Conservation (phyloP, 2,797 vertebrate species). For the Siniperca scherzeri region DNA sequence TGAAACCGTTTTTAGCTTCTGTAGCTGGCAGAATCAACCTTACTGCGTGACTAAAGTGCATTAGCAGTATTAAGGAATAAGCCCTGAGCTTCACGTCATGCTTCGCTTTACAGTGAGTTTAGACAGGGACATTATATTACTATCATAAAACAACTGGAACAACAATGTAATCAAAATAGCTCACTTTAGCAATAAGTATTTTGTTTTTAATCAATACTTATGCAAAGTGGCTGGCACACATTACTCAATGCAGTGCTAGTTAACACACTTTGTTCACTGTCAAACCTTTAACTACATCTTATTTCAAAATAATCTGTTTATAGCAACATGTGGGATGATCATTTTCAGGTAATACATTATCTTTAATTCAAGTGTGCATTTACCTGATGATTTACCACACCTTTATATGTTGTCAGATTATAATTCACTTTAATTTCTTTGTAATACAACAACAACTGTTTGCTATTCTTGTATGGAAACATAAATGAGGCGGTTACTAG, state of each 20-base stretch:
- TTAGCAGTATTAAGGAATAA: constrained; percentile 24
- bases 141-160: constrained; percentile 21
- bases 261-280: not conserved
- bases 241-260: not conserved
- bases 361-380: not conserved
- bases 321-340: not conserved
- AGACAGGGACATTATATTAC: constrained; percentile 13
- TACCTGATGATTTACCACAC: not conserved
- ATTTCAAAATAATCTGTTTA: not conserved
- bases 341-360: not conserved
- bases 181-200: constrained; percentile 4
- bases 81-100: not conserved
- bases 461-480: not conserved
- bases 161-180: constrained; percentile 7
- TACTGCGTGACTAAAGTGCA: not conserved
- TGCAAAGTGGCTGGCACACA: not conserved
- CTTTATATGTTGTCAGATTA: not conserved
- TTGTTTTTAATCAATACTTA: constrained; percentile 11
- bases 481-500: not conserved
- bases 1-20: not conserved
- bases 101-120: not conserved
- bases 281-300: not conserved
- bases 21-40: constrained; percentile 16
- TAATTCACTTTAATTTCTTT: not conserved
- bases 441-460: not conserved